These are phyloP conservation scores for Dinocampus coccinellae DNA, from an alignment of 2,888 invertebrate species.

Conservation along the genomic window DNA sequence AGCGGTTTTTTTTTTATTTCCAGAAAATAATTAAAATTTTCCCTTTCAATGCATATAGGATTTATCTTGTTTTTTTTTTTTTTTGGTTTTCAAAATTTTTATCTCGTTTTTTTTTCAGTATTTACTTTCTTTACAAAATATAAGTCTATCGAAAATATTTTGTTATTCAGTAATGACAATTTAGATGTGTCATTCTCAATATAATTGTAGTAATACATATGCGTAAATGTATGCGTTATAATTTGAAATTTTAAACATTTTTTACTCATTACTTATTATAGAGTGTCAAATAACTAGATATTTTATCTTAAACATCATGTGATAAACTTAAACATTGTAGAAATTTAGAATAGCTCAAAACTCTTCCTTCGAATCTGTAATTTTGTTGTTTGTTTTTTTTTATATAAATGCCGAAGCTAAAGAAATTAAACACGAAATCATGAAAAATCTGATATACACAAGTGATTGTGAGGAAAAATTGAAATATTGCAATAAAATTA, in stretches of 20 bases:
- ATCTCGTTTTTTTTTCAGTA: constrained; percentile 40
- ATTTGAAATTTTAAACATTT: constrained; percentile 2
- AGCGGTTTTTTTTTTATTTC: constrained; percentile 50
- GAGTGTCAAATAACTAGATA: not conserved
- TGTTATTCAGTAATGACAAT: constrained; percentile 48
- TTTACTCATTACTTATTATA: not conserved
- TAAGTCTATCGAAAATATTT: constrained; percentile 53
- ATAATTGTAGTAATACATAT: constrained; percentile 37
- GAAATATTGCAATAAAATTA: not conserved
- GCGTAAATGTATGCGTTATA: no score
- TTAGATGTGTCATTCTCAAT: constrained; percentile 46
- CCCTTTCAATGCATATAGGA: constrained; percentile 31
- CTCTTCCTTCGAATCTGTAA: no score
- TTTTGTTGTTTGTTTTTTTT: not conserved
- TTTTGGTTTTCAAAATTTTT: constrained; percentile 32
- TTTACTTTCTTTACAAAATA: constrained; percentile 54
- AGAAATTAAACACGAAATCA: not conserved
- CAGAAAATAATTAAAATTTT: constrained; percentile 46
- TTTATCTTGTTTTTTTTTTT: constrained; percentile 35
- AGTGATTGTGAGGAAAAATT: not conserved
- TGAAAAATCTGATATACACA: no score
- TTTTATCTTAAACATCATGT: not conserved
- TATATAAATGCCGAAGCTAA: not conserved
- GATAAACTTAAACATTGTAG: not conserved
- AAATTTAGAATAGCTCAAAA: not conserved